These are phyloP conservation scores for Bothrops jararaca DNA, from an alignment of 2,113 vertebrate species.

Conservation along the genomic window DNA sequence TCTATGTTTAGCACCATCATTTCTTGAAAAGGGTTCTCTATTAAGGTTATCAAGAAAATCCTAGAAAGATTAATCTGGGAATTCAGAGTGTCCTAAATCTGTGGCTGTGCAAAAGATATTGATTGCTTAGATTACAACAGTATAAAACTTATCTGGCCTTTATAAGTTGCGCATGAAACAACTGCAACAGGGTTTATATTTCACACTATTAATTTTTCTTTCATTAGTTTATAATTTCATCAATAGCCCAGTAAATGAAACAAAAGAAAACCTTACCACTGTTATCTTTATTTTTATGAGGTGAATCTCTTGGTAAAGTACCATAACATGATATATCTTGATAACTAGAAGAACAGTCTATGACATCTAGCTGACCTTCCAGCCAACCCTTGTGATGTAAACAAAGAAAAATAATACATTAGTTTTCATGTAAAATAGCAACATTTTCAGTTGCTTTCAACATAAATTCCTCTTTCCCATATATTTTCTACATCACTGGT, in stretches of 20 bases:
- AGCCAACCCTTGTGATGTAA: slow-evolving; percentile 75
- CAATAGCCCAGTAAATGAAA: not conserved
- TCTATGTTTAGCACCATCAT: not conserved
- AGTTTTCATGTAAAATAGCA: not conserved
- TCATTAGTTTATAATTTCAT: not conserved
- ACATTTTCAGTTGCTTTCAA: not conserved
- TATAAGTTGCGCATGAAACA: not conserved
- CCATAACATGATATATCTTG: slow-evolving; percentile 80
- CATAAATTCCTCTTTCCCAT: not conserved
- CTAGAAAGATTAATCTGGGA: not conserved
- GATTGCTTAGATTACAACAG: not conserved
- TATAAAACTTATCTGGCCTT: not conserved
- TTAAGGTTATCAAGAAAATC: not conserved
- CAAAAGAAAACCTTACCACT: slow-evolving; percentile 54
- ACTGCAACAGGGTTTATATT: not conserved
- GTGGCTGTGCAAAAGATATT: not conserved
- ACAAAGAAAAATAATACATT: slow-evolving; percentile 15
- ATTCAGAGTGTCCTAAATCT: not conserved
- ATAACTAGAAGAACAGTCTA: slow-evolving; percentile 75
- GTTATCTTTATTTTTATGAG: slow-evolving; percentile 82
- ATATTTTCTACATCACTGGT: not conserved
- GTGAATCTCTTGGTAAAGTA: slow-evolving; percentile 78
- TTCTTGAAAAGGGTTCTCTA: not conserved
- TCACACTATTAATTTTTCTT: not conserved
- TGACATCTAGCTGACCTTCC: slow-evolving; percentile 79